A percentile compares a stretch with the other conserved stretches of the same genome.
Evolutionary conservation across 2,888 invertebrate genomes (phyloP).

Genomic region (Lithosia quadra): DNA sequence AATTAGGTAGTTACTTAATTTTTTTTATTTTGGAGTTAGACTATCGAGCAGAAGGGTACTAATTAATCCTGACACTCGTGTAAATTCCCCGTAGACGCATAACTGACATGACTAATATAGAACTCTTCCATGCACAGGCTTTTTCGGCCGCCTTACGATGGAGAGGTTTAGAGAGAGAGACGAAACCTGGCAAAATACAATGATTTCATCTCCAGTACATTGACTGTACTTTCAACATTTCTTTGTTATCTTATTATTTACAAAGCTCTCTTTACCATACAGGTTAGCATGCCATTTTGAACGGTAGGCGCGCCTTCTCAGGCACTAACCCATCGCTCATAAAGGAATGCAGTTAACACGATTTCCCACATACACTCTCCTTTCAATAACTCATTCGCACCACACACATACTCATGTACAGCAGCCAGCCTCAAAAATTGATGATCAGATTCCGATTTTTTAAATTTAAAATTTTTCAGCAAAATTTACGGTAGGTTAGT

Average conservation of each 20-base stretch:
- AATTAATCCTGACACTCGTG: background rate
- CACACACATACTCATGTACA: background rate
- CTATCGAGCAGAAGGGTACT: background rate
- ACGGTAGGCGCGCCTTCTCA: background rate
- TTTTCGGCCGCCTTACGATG: no score
- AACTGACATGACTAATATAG: background rate
- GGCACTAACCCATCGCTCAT: background rate
- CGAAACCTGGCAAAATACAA: no score
- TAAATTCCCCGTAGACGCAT: background rate
- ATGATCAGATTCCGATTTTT: background rate
- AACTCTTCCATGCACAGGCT: background rate
- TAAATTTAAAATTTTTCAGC: no score
- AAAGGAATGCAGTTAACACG: background rate
- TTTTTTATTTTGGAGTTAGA: no score
- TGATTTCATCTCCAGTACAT: background rate
- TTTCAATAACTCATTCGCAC: background rate
- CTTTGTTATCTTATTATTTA: no score
- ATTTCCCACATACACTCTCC: constrained; percentile 4
- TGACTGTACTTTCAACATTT: background rate
- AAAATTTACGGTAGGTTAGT: no score
- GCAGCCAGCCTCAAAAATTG: background rate
- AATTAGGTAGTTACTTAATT: no score
- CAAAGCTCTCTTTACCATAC: background rate
- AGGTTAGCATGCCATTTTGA: background rate
- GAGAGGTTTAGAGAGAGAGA: no score